Base-by-base conservation (phyloP, 2,797 vertebrate genomes). In the Melanotaenia boesemani region DNA sequence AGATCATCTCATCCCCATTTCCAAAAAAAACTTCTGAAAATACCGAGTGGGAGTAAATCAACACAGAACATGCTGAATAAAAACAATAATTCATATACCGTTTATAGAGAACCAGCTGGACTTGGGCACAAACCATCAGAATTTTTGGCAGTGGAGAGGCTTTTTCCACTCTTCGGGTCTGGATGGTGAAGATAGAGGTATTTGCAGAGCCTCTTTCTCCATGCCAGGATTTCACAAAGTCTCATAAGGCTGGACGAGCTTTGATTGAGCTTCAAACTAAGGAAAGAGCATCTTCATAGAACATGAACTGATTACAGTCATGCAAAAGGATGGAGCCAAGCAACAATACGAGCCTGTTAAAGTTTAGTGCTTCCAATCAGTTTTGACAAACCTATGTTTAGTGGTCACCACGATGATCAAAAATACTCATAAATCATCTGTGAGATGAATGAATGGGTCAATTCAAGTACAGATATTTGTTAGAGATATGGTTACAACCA, bases 61-160 rank as follows among this genome's bases (percentile, higher is more conserved):
- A 73, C 81, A 54, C 26, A 67, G n/a, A 71, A 56, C 10, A 16
- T 63, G 32, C 44, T 30, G 32, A 36, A 58, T 37, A 61, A 32
- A 20, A 76, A 71, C 46, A 73, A 68, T 70, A 64, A 76, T 55
- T 81, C 63, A 74, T 63, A 54, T 50, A 26, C 70, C 60, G 74
- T 80, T 87, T 81, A 84, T 54, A 61, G 74, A 77, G 67, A 79
- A 77, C 63, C 79, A 83, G 76, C 76, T 86, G 77, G 69, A 81
- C 67, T 41, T 24, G 3, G 63, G 58, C 65, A 79, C 80, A 50
- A 67, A 72, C 60, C 20, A 10, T 60, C 58, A 24, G 70, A 64
- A 62, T 70, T 69, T 84, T 67, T 86, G 87, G 84, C 82, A 81
- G 75, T 7, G 57, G 44, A 5, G 0, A 24, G n/a, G 16, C 65